These are phyloP conservation scores for Cinclus mexicanus DNA, from an alignment of 2,113 vertebrate species.

Conservation along the genomic window DNA sequence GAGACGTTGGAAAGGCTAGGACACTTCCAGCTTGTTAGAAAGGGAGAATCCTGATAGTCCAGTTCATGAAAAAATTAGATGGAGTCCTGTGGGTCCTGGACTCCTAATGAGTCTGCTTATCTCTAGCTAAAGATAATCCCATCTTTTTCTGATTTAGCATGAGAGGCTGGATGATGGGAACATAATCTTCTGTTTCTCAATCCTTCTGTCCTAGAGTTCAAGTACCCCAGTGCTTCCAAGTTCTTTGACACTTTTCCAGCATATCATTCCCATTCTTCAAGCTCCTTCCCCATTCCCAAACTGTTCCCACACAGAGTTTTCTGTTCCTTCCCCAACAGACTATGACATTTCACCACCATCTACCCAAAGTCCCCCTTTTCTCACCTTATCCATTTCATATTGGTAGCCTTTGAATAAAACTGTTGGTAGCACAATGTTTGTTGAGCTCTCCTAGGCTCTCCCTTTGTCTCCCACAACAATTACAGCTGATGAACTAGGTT, in stretches of 20 bases:
- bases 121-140: neutral
- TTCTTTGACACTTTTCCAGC: constrained; percentile 22
- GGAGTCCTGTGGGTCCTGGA: neutral
- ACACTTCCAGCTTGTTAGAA: neutral
- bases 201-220: constrained; percentile 40
- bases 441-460: neutral
- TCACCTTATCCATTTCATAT: neutral
- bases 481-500: neutral
- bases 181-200: neutral
- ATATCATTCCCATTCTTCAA: neutral
- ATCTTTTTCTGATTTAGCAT: neutral
- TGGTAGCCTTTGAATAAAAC: neutral
- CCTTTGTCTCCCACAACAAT: neutral
- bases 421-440: neutral
- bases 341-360: neutral
- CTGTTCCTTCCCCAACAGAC: neutral
- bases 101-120: constrained; percentile 37
- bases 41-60: neutral
- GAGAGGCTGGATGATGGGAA: neutral
- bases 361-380: neutral
- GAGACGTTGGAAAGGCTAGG: neutral
- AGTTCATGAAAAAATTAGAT: neutral
- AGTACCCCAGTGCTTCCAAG: neutral
- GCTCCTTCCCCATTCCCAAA: neutral
- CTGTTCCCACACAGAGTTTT: neutral